Conservation (phyloP, 2,113 vertebrate species). For the Neoarius graeffei region DNA sequence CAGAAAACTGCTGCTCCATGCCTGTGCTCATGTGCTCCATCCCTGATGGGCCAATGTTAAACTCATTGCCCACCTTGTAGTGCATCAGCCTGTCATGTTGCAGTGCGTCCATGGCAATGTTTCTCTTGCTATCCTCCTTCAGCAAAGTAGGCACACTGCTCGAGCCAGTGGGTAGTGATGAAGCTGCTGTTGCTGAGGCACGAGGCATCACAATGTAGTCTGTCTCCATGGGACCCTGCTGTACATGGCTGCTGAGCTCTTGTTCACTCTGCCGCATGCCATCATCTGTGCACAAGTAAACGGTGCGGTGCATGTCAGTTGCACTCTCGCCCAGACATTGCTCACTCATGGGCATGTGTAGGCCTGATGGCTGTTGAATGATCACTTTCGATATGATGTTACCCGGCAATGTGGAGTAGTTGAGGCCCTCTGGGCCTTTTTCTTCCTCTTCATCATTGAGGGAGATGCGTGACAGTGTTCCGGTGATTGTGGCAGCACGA, state of each 20-base stretch:
- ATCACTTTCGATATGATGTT: constrained; percentile 99
- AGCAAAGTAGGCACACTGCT: constrained; percentile 84
- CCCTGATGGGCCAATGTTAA: constrained; percentile 86
- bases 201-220: constrained; percentile 98
- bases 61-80: constrained; percentile 95
- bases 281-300: constrained; percentile 96
- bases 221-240: constrained; percentile 91
- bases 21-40: constrained; percentile 91
- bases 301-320: constrained; percentile 88
- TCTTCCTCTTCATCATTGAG: constrained; percentile 96
- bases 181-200: constrained; percentile 59
- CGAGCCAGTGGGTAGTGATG: constrained; percentile 67
- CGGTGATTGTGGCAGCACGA: constrained; percentile 93
- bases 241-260: constrained; percentile 79
- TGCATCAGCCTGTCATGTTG: constrained; percentile 94
- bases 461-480: constrained; percentile 95
- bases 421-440: constrained; percentile 89
- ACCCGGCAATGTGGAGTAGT: constrained; percentile 95
- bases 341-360: constrained; percentile 93
- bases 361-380: constrained; percentile 91
- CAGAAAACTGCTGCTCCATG: constrained; percentile 89
- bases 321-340: constrained; percentile 84
- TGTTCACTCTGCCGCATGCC: constrained; percentile 88
- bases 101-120: constrained; percentile 91
- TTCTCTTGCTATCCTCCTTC: constrained; percentile 95